Evolutionary conservation across 2,113 vertebrate genomes (phyloP), one percentile per base, ranked within the genome.

Genomic region (Globicephala melas): DNA sequence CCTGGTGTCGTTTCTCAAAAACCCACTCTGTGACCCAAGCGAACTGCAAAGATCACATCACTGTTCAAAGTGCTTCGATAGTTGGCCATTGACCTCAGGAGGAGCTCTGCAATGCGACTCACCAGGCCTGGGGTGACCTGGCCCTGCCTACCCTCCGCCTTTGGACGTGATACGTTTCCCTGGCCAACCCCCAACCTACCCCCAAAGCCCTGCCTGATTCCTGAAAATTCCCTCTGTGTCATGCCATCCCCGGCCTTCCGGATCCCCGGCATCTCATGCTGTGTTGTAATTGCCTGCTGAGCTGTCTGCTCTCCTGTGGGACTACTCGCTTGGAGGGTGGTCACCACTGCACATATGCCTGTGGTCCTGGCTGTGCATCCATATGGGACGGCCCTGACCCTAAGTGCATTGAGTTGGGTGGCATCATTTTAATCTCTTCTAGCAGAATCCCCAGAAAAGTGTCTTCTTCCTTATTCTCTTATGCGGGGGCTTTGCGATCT

Each of bases 151-250:
- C 68, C n/a, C 2, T 28, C n/a, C 0, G 2, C 25, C 28, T 60
- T 33, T 0, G 25, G 17, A 6, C 0, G 8, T 71, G 21, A 3
- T 17, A 25, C 1, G 1, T 83, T 31, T 50, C 6, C 33, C 44
- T 73, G 71, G 41, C 31, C 31, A 33, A 41, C 60, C 4, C 3
- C 41, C 20, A 8, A 13, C 10, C 20, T 83, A 62, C 44, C 70
- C 73, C 33, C 26, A 3, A 47, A 38, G n/a, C 47, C 25, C 12
- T 17, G 7, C 33, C 7, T 25, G 88, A 31, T 74, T 70, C 67
- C n/a, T n/a, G 8, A 15, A 8, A 38, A 20, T 8, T 13, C 18
- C 17, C 31, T 14, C 31, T 81, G 3, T 5, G 36, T 5, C 38
- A 0, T 2, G 26, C 25, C 33, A 38, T 1, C 15, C 8, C 60